Evolutionary conservation across 2,113 vertebrate genomes (phyloP).

Genomic region (Lates calcarifer): DNA sequence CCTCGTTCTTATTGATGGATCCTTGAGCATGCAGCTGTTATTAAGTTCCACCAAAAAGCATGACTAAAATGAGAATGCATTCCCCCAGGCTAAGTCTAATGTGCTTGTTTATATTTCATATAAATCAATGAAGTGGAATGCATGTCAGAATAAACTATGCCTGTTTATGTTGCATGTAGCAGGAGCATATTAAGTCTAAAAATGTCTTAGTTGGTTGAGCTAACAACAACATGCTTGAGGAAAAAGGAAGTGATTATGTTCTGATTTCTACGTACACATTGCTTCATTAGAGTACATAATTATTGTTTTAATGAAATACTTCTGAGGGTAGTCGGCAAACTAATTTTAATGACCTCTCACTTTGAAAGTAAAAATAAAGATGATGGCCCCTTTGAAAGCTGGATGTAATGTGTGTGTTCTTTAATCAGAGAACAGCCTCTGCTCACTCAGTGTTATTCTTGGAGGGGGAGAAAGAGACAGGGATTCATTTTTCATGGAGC

Average conservation of each 20-base stretch:
- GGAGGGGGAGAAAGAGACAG: conserved; percentile 49
- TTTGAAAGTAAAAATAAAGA: conserved; percentile 19
- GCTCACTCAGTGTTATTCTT: conserved; percentile 60
- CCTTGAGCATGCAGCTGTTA: neutral
- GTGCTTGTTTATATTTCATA: conserved; percentile 14
- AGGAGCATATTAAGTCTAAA: neutral
- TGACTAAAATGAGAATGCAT: conserved; percentile 24
- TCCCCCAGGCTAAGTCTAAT: conserved; percentile 7
- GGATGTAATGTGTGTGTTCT: conserved; percentile 24
- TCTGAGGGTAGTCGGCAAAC: neutral
- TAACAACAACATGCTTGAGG: neutral
- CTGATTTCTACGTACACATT: neutral
- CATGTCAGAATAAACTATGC: conserved; percentile 32
- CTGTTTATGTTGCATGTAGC: neutral
- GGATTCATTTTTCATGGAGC: conserved; percentile 77
- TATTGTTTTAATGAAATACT: neutral
- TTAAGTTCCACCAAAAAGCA: conserved; percentile 4
- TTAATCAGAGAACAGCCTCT: conserved; percentile 43
- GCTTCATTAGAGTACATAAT: neutral
- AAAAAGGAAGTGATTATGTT: neutral
- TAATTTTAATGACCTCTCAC: conserved; percentile 2
- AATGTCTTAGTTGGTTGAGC: neutral
- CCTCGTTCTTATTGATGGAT: neutral
- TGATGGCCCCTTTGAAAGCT: neutral
- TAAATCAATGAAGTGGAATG: conserved; percentile 36